These are phyloP conservation scores for Toxonevra muliebris DNA, from an alignment of 2,888 invertebrate genomes.

Conservation along the genomic window DNA sequence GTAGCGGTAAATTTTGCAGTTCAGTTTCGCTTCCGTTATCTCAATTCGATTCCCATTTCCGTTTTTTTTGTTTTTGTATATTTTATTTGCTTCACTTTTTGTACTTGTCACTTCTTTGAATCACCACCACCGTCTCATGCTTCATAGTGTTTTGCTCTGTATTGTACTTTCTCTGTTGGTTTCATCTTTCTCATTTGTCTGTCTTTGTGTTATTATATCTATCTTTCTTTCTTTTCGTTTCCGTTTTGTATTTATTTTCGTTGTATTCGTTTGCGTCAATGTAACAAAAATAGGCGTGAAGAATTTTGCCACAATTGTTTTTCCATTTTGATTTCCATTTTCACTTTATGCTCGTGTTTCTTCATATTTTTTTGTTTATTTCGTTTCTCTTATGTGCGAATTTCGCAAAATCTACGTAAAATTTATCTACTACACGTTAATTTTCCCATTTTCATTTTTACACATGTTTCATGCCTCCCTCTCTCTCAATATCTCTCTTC, in stretches of 20 bases:
- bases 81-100: neutral
- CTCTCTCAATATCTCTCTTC: neutral
- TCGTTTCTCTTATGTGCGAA: constrained; percentile 19
- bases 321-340: constrained; percentile 43
- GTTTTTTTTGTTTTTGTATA: neutral
- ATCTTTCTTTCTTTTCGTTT: neutral
- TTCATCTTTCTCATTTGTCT: neutral
- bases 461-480: constrained; percentile 11
- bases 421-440: constrained; percentile 59
- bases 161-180: neutral
- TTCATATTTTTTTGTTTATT: constrained; percentile 13
- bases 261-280: constrained; percentile 12
- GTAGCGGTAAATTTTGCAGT: too few relatives aligned
- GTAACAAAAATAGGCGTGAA: constrained; percentile 31
- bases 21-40: neutral
- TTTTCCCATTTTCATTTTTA: constrained; percentile 40
- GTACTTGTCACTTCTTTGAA: constrained; percentile 5
- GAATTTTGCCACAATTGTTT: constrained; percentile 31
- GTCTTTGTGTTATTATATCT: neutral
- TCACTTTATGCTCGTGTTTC: constrained; percentile 6
- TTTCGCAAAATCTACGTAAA: constrained; percentile 41
- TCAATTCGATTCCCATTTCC: constrained; percentile 8
- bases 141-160: neutral
- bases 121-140: neutral
- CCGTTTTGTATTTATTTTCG: neutral